Conservation (phyloP, 2,113 vertebrate genomes). For the Leucopternis melanops region DNA sequence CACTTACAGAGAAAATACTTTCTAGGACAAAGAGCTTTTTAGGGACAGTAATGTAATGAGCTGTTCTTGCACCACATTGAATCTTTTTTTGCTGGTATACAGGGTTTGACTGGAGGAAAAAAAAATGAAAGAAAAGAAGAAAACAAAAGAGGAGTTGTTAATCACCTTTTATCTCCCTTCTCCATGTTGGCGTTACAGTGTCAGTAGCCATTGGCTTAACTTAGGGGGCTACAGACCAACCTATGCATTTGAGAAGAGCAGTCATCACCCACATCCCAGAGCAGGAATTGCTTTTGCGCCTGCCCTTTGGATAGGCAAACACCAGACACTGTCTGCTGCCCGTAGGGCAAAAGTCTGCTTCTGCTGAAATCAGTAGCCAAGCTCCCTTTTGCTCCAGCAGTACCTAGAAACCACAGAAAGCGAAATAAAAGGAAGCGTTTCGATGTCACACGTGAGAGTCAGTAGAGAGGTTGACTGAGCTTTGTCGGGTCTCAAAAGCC, state of each 20-base stretch:
- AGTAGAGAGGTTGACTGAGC: neutral
- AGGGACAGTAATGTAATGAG: neutral
- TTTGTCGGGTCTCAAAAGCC: neutral
- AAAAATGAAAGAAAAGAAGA: neutral
- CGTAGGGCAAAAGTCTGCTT: constrained; percentile 5
- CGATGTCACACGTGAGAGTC: neutral
- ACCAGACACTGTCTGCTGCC: neutral
- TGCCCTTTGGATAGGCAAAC: neutral
- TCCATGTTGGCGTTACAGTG: neutral
- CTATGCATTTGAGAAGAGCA: neutral
- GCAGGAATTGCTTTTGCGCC: neutral
- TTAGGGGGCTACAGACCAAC: neutral
- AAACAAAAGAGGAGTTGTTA: neutral
- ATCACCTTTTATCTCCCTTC: neutral
- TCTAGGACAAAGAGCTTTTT: neutral
- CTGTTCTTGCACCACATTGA: neutral
- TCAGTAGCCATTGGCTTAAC: neutral
- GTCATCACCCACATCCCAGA: neutral
- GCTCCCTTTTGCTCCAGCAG: neutral
- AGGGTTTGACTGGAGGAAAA: neutral
- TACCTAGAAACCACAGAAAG: neutral
- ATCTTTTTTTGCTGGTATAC: neutral
- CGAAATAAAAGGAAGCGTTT: neutral
- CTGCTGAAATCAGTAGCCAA: neutral
- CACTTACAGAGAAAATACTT: neutral